Percentiles rank a stretch among this genome's conserved stretches.
phyloP scores from a whole-genome alignment of 2,113 vertebrate genomes.

The Gymnogyps californianus region DNA sequence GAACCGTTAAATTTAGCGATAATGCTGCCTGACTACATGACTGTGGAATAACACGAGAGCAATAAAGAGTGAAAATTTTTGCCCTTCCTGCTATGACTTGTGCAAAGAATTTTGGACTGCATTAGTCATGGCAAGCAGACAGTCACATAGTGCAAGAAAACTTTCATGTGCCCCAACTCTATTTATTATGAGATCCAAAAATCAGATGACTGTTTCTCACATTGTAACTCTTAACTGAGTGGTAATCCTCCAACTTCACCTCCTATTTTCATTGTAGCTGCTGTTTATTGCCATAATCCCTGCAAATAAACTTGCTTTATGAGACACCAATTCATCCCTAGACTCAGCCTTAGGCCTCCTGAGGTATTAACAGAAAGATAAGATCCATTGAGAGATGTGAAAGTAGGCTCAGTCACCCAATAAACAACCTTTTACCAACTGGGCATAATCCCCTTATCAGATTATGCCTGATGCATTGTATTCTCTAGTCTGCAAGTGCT shows the following conservation, averaged over 20 bases:
- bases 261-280: background rate
- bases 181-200: background rate
- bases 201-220: background rate
- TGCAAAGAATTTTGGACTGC: background rate
- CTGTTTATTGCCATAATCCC: background rate
- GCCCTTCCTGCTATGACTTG: background rate
- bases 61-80: background rate
- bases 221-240: background rate
- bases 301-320: background rate
- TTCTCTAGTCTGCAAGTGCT: background rate
- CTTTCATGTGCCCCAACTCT: background rate
- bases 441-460: background rate
- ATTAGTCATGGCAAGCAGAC: background rate
- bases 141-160: background rate
- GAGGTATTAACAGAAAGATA: background rate
- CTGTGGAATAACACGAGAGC: background rate
- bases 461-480: background rate
- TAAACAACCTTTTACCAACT: background rate
- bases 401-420: background rate
- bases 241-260: background rate
- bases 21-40: background rate
- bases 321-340: background rate
- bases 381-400: background rate
- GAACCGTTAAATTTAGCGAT: background rate
- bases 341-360: background rate